Percentiles rank a stretch among this genome's conserved stretches.
Evolutionary conservation across 2,888 invertebrate genomes (phyloP).

Genomic region (Drosophila paramelanica): DNA sequence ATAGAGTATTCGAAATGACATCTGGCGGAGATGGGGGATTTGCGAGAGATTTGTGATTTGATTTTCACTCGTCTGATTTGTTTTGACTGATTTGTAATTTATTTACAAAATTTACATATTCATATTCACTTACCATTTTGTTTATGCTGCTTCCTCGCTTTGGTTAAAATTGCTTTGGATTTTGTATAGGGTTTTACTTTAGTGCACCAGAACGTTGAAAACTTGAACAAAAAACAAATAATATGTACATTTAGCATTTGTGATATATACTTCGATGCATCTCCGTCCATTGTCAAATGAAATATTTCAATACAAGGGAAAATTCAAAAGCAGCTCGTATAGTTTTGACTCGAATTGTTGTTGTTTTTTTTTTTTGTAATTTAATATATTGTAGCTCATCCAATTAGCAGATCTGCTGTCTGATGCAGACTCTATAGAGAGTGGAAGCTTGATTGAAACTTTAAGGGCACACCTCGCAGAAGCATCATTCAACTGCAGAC

Average conservation of each 20-base stretch:
- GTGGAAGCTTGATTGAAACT: not conserved
- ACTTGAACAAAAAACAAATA: constrained; percentile 30
- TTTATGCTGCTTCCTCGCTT: constrained; percentile 11
- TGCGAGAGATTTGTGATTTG: not conserved
- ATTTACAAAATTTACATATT: constrained; percentile 11
- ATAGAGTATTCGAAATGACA: constrained; percentile 4
- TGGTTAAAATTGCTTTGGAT: constrained; percentile 3
- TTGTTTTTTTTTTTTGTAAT: no score
- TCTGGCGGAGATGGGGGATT: constrained; percentile 2
- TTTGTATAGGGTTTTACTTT: not conserved
- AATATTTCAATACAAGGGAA: not conserved
- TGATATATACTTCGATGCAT: not conserved
- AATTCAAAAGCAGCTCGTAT: not conserved
- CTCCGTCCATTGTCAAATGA: not conserved
- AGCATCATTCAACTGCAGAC: not conserved
- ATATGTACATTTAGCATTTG: constrained; percentile 1
- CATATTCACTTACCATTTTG: constrained; percentile 48
- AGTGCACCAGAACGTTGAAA: constrained; percentile 7
- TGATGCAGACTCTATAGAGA: no score
- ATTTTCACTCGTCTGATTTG: constrained; percentile 24
- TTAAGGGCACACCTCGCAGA: constrained; percentile 3
- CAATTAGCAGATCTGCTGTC: no score
- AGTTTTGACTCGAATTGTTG: no score
- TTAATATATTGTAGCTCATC: no score
- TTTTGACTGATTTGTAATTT: constrained; percentile 27